Conservation (phyloP, 2,113 vertebrate species). For the Apodemus sylvaticus region DNA sequence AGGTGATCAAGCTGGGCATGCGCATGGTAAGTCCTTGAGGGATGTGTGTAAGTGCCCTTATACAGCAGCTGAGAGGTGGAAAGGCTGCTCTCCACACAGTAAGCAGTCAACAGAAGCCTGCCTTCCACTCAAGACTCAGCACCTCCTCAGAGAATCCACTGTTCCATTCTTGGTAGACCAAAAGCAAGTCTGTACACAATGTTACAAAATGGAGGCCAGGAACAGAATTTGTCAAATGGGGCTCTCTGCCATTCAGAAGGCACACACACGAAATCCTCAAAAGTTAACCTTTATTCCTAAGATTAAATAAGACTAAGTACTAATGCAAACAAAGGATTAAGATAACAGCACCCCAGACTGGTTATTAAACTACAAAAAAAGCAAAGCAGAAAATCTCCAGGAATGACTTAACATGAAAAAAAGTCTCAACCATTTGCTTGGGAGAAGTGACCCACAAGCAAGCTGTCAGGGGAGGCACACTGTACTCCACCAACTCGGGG, state of each 20-base stretch:
- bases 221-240: neutral
- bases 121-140: neutral
- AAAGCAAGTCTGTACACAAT: neutral
- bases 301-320: slow-evolving; percentile 63
- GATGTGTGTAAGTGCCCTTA: neutral
- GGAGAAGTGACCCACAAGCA: neutral
- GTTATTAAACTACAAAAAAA: slow-evolving; percentile 49
- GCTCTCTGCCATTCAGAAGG: neutral
- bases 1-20: neutral
- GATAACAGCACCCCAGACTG: slow-evolving; percentile 37
- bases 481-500: slow-evolving; percentile 1
- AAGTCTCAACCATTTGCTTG: slow-evolving; percentile 46
- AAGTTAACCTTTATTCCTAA: slow-evolving; percentile 59
- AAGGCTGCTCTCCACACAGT: neutral
- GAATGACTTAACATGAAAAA: slow-evolving; percentile 51
- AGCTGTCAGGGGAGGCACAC: neutral
- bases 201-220: neutral
- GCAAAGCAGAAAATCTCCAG: slow-evolving; percentile 54
- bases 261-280: slow-evolving; percentile 25
- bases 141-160: neutral
- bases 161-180: neutral
- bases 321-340: slow-evolving; percentile 61
- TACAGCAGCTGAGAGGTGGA: neutral
- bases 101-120: neutral
- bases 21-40: neutral